Conservation (phyloP, 1,140 invertebrate genomes). For the Stenopsyche tienmushanensis region DNA sequence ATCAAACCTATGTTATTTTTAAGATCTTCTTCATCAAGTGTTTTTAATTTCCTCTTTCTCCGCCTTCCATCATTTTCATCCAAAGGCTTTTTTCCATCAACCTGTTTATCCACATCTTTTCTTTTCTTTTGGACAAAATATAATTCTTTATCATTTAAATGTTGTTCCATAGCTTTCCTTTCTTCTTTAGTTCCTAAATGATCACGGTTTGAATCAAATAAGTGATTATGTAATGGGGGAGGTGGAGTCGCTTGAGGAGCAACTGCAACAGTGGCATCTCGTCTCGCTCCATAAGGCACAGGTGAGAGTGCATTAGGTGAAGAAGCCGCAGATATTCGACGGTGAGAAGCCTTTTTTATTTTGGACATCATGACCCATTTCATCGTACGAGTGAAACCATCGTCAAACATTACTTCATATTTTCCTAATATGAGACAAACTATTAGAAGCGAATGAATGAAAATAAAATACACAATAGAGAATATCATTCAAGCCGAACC, state of each 20-base stretch:
- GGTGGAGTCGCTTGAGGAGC: slow-evolving; percentile 38
- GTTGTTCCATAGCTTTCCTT: slow-evolving; percentile 67
- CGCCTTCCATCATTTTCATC: slow-evolving; percentile 2
- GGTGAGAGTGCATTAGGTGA: slow-evolving; percentile 17
- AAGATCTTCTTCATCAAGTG: not conserved
- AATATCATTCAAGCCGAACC: slow-evolving; percentile 60
- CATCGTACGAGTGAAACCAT: slow-evolving; percentile 79
- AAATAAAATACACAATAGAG: not conserved
- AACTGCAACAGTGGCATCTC: slow-evolving; percentile 23
- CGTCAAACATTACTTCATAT: slow-evolving; percentile 83
- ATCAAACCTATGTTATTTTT: no score
- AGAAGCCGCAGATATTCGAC: slow-evolving; percentile 30
- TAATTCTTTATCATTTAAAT: slow-evolving; percentile 68
- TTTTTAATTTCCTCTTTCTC: slow-evolving; percentile 12
- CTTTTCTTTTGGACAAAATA: slow-evolving; percentile 60
- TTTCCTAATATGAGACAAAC: slow-evolving; percentile 66
- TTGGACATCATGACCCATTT: slow-evolving; percentile 68
- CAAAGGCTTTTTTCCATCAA: not conserved
- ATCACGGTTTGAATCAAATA: slow-evolving; percentile 54
- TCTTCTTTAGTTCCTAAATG: slow-evolving; percentile 66
- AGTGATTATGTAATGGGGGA: slow-evolving; percentile 51
- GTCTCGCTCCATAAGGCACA: slow-evolving; percentile 37
- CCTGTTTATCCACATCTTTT: not conserved
- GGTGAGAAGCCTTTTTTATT: slow-evolving; percentile 43
- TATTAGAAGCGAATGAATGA: slow-evolving; percentile 33